Percentiles rank a stretch among this genome's conserved stretches.
Conservation (phyloP, 2,797 vertebrate genomes). For the Alfaro cultratus region DNA sequence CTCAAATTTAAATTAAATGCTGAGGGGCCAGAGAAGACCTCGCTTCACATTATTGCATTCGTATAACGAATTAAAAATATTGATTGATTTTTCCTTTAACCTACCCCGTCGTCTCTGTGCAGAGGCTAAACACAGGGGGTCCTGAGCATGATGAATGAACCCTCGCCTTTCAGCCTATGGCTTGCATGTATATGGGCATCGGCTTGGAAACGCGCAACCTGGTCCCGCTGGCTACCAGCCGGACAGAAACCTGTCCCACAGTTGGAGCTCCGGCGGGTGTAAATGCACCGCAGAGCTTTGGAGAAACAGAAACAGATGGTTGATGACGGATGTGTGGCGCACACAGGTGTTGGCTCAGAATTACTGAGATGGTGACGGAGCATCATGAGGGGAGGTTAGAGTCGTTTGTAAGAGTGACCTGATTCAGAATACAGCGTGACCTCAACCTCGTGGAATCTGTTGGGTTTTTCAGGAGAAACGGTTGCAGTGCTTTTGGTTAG, state of each 20-base stretch:
- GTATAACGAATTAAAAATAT: slow-evolving; percentile 42
- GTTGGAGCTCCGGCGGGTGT: slow-evolving; percentile 36
- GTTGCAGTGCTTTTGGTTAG: slow-evolving; percentile 24
- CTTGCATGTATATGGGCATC: slow-evolving; percentile 34
- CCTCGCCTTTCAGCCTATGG: slow-evolving; percentile 36
- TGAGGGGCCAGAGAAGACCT: slow-evolving; percentile 1
- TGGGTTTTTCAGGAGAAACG: slow-evolving; percentile 38
- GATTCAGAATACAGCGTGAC: slow-evolving; percentile 51
- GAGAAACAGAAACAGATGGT: slow-evolving; percentile 72
- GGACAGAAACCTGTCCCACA: slow-evolving; percentile 63
- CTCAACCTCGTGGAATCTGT: slow-evolving; percentile 45
- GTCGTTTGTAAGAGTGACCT: slow-evolving; percentile 56
- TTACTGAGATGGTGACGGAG: slow-evolving; percentile 41
- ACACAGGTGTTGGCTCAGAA: slow-evolving; percentile 22
- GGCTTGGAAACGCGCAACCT: slow-evolving; percentile 44
- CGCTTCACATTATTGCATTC: slow-evolving; percentile 27
- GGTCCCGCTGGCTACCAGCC: slow-evolving; percentile 71
- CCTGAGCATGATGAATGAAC: slow-evolving; percentile 51
- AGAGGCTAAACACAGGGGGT: slow-evolving; percentile 18
- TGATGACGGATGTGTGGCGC: slow-evolving; percentile 29
- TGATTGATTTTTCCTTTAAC: slow-evolving; percentile 28
- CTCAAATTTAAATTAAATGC: slow-evolving; percentile 17
- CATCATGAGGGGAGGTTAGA: slow-evolving; percentile 16
- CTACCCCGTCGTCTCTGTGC: slow-evolving; percentile 7
- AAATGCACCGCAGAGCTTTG: slow-evolving; percentile 38